Conservation (phyloP, 2,113 vertebrate species). For the Coreoperca whiteheadi region DNA sequence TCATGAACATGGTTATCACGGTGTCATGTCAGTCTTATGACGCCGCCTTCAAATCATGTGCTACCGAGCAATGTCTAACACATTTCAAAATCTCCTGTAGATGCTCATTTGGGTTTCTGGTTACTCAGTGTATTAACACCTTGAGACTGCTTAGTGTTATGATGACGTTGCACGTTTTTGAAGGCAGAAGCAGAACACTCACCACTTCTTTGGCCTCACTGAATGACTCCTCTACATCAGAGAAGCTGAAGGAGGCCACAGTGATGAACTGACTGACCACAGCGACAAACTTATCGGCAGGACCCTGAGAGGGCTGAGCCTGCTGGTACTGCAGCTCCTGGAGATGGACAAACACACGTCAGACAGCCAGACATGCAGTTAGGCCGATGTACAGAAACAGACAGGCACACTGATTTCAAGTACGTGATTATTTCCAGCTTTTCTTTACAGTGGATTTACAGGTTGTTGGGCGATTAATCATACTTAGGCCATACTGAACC, state of each 20-base stretch:
- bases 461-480: not conserved
- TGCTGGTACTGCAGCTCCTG: slow-evolving; percentile 73
- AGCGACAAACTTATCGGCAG: slow-evolving; percentile 63
- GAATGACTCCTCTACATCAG: slow-evolving; percentile 67
- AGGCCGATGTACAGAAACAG: not conserved
- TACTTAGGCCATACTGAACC: not conserved
- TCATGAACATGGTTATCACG: no score
- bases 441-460: not conserved
- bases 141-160: not conserved
- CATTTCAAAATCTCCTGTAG: no score
- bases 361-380: not conserved
- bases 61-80: no score
- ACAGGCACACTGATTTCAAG: not conserved
- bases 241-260: slow-evolving; percentile 71
- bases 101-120: no score
- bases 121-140: not conserved
- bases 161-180: not conserved
- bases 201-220: slow-evolving; percentile 72
- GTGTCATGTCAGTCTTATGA: no score
- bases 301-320: slow-evolving; percentile 25
- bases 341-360: not conserved
- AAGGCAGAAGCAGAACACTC: slow-evolving; percentile 13
- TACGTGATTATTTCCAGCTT: not conserved
- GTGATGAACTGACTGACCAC: slow-evolving; percentile 71
- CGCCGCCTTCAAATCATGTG: no score